A percentile compares a stretch with the other conserved stretches of the same genome.
Conservation (phyloP, 2,113 vertebrate species). For the Mustela lutreola region DNA sequence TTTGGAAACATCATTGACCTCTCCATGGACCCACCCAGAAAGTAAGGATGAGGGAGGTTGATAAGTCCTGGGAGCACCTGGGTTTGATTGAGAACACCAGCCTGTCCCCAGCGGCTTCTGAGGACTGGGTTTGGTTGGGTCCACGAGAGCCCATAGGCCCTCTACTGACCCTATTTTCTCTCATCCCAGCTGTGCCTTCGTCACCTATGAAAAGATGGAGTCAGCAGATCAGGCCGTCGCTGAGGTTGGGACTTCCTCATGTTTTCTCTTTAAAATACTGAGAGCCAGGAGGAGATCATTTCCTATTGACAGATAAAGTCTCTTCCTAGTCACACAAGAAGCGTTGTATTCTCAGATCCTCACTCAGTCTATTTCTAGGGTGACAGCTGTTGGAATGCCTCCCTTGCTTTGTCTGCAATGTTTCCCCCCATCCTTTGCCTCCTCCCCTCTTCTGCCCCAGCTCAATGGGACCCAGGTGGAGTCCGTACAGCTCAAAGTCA, state of each 20-base stretch:
- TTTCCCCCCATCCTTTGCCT: neutral
- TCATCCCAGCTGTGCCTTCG: constrained; percentile 92
- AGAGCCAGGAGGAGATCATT: neutral
- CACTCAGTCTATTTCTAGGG: neutral
- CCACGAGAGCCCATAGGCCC: neutral
- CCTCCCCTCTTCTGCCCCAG: constrained; percentile 81
- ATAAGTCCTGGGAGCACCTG: neutral
- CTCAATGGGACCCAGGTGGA: constrained; percentile 92
- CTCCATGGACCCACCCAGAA: constrained; percentile 94
- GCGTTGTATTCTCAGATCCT: neutral
- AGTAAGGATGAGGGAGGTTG: constrained; percentile 85
- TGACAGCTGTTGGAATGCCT: neutral
- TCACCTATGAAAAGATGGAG: constrained; percentile 97
- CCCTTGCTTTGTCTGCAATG: neutral
- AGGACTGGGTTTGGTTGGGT: neutral
- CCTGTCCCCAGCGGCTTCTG: neutral
- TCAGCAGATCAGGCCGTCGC: constrained; percentile 94
- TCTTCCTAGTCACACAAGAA: neutral
- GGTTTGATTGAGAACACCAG: neutral
- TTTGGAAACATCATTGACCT: constrained; percentile 96
- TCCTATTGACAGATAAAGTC: neutral
- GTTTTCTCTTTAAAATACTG: constrained; percentile 24
- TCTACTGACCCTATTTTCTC: constrained; percentile 24
- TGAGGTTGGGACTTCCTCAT: constrained; percentile 89
- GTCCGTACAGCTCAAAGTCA: constrained; percentile 93